Evolutionary conservation across 2,888 invertebrate genomes (phyloP).

Genomic region (Cosmorhoe ocellata): DNA sequence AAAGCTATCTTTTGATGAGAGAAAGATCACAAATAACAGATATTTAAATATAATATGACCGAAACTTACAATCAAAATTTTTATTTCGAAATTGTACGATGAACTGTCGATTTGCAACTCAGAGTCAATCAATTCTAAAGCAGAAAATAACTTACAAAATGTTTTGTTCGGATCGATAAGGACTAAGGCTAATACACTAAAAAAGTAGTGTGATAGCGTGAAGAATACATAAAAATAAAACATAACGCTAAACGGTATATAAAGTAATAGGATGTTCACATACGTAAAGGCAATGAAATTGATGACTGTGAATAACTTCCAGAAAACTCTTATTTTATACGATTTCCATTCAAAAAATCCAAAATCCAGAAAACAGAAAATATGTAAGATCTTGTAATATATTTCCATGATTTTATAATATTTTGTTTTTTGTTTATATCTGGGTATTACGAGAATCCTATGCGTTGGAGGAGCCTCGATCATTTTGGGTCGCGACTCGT

Average conservation of each 20-base stretch:
- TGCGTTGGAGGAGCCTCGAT: not conserved
- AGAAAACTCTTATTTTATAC: slow-evolving; percentile 1
- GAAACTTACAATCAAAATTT: not conserved
- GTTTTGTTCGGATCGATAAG: not conserved
- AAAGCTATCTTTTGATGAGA: not conserved
- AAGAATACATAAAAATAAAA: not conserved
- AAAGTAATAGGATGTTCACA: not conserved
- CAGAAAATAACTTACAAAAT: not conserved
- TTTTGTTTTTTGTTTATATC: slow-evolving; percentile 1
- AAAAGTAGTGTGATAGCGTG: not conserved
- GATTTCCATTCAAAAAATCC: slow-evolving; percentile 11
- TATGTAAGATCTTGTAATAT: slow-evolving; percentile 2
- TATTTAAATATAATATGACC: not conserved
- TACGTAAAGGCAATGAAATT: not conserved
- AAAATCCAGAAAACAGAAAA: slow-evolving; percentile 2
- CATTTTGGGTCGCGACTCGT: too few relatives aligned
- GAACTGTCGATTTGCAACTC: not conserved
- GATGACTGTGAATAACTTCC: not conserved
- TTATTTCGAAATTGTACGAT: not conserved
- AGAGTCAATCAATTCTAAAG: slow-evolving; percentile 1
- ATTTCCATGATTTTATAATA: slow-evolving; percentile 1
- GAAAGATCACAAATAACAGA: not conserved
- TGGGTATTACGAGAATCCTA: not conserved
- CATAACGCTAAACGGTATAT: not conserved
- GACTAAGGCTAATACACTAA: not conserved